Base-by-base conservation (phyloP, 2,888 invertebrate genomes). In the Erebia aethiops region DNA sequence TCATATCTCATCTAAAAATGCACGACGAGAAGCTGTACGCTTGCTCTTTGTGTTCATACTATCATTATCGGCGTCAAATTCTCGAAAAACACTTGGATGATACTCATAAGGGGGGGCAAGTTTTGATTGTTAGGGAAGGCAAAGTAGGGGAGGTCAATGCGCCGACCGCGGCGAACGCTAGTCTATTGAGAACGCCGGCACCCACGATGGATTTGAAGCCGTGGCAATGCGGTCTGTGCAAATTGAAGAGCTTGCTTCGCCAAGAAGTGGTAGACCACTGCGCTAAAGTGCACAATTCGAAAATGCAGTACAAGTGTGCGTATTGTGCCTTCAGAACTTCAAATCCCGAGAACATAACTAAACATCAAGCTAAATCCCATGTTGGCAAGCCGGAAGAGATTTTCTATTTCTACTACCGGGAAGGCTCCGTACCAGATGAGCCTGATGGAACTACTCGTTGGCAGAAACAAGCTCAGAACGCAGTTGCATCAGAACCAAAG, bases 21-120 rank as follows among this genome's bases (percentile, higher is more conserved):
- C 98, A 98, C 87, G 97, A 96, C 75, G 89, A 93, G 8, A 94
- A 94, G 71, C 87, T 98, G 51, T 97, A 95, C 85, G 96, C 96
- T 77, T 98, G 97, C 85, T 94, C 95, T 0, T 88, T 92, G 73
- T 98, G 98, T 81, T 82, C 90, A 51, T 95, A 95, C 82, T 94
- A 95, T 76, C 96, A 96, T 83, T 94, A 95, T 81, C 94, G 94
- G 76, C 94, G 91, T 57, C 89, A 94, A 62, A 87, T 94, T 9
- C 92, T 97, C 3, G 97, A 97, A 73, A 94, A 95, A 41, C 97
- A 97, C 83, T 81, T 95, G 1, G 74, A 84, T 0, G 96, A 96
- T 0, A 90, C 91, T 26, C 97, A 97, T 81, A 94, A 94, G 35
- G 88, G 89, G 26, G 70, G 88, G 86, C 71, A 86, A 89, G 43